Conservation (phyloP, 2,888 invertebrate species). For the Caradrina clavipalpis region DNA sequence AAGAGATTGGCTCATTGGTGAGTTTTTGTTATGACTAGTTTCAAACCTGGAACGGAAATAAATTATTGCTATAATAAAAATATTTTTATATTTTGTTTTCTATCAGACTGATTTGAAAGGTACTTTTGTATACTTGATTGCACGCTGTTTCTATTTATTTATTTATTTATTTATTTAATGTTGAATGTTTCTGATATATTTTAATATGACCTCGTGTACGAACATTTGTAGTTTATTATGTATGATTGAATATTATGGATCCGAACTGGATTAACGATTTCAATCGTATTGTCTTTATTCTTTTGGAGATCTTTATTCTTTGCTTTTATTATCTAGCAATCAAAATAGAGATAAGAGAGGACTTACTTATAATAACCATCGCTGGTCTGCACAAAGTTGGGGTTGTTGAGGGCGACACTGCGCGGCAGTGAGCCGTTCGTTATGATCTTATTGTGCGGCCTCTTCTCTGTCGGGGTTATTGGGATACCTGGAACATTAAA, state of each 20-base stretch:
- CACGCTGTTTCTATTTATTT: background rate
- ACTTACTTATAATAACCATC: conserved; percentile 89
- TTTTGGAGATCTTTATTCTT: too few species aligned
- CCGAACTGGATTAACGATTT: too few species aligned
- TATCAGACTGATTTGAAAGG: background rate
- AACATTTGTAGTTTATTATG: too few species aligned
- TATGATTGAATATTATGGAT: too few species aligned
- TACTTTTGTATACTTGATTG: background rate
- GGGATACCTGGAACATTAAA: conserved; percentile 86
- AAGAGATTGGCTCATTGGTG: conserved; percentile 77
- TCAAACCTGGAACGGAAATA: conserved; percentile 82
- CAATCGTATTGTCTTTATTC: too few species aligned
- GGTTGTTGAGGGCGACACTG: conserved; percentile 88
- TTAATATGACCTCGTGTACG: too few species aligned
- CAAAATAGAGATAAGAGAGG: too few species aligned
- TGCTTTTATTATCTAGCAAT: too few species aligned
- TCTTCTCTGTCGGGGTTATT: conserved; percentile 87
- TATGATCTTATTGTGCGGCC: conserved; percentile 93
- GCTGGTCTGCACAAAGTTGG: conserved; percentile 88
- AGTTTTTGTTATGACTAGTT: conserved; percentile 84
- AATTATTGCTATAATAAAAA: background rate
- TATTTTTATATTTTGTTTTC: too few species aligned
- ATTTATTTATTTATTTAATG: background rate
- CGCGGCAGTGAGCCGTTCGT: conserved; percentile 97
- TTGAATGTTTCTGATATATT: too few species aligned